These are phyloP conservation scores for Disparrhopalites patrizii DNA, from an alignment of 2,888 invertebrate genomes.

Conservation along the genomic window DNA sequence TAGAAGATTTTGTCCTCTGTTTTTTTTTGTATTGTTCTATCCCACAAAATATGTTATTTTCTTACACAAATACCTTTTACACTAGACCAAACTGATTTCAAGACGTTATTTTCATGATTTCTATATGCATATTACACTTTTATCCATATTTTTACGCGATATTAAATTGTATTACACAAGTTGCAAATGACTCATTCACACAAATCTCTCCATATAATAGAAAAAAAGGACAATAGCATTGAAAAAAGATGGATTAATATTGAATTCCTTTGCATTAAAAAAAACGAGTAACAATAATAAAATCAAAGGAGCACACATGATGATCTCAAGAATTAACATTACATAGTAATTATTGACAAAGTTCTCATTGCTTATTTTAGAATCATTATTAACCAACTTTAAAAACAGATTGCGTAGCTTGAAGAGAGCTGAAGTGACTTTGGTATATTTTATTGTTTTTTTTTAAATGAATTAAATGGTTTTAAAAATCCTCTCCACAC, in stretches of 20 bases:
- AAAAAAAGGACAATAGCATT: conserved; percentile 1
- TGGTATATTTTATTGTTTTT: background rate
- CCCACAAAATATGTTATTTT: too few relatives aligned
- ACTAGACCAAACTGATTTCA: too few relatives aligned
- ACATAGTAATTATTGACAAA: background rate
- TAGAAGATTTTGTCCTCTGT: too few relatives aligned
- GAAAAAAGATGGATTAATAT: conserved; percentile 7
- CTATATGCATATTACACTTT: too few relatives aligned
- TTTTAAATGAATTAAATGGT: background rate
- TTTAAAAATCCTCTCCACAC: conserved; percentile 2
- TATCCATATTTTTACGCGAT: too few relatives aligned
- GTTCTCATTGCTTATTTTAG: background rate
- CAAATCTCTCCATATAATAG: conserved; percentile 6
- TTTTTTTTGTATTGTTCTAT: too few relatives aligned
- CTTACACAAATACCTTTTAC: too few relatives aligned
- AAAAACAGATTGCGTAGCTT: conserved; percentile 7
- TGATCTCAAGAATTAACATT: background rate
- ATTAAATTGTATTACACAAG: too few relatives aligned
- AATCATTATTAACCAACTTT: background rate
- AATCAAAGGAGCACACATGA: conserved; percentile 2
- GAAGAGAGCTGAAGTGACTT: conserved; percentile 23
- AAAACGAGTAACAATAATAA: too few relatives aligned
- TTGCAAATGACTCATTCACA: conserved; percentile 6
- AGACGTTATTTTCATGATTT: too few relatives aligned
- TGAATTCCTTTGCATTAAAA: conserved; percentile 6